Evolutionary conservation across 2,113 vertebrate genomes (phyloP).

Genomic region (Oryzias celebensis): DNA sequence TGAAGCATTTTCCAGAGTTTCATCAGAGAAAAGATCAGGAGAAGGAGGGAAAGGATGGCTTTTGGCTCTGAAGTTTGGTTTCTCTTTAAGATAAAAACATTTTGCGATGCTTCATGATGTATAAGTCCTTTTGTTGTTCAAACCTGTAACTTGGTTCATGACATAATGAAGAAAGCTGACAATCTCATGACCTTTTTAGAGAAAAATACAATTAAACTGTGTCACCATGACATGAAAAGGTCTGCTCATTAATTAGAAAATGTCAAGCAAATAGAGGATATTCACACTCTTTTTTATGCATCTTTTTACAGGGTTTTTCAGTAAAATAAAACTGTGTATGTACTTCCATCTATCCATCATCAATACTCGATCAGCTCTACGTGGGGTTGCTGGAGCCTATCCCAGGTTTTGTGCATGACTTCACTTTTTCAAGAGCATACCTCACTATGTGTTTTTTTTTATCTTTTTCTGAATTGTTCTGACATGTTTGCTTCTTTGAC

Average conservation of each 20-base stretch:
- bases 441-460: neutral
- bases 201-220: conserved; percentile 12
- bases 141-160: conserved; percentile 16
- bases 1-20: no score
- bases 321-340: neutral
- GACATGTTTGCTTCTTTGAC: neutral
- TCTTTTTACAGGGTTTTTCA: neutral
- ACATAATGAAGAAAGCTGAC: conserved; percentile 28
- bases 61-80: no score
- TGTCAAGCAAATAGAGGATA: conserved; percentile 27
- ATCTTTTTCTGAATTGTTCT: neutral
- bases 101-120: no score
- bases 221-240: conserved; percentile 14
- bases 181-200: conserved; percentile 28
- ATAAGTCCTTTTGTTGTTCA: no score
- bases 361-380: no score
- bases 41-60: no score
- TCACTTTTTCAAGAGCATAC: neutral
- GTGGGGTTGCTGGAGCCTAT: no score
- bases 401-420: neutral
- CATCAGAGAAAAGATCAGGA: no score
- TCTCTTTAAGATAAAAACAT: no score
- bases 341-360: no score
- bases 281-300: neutral
- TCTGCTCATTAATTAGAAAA: conserved; percentile 34